These are phyloP conservation scores for Acheta domesticus DNA, from an alignment of 2,888 invertebrate genomes.

Conservation along the genomic window DNA sequence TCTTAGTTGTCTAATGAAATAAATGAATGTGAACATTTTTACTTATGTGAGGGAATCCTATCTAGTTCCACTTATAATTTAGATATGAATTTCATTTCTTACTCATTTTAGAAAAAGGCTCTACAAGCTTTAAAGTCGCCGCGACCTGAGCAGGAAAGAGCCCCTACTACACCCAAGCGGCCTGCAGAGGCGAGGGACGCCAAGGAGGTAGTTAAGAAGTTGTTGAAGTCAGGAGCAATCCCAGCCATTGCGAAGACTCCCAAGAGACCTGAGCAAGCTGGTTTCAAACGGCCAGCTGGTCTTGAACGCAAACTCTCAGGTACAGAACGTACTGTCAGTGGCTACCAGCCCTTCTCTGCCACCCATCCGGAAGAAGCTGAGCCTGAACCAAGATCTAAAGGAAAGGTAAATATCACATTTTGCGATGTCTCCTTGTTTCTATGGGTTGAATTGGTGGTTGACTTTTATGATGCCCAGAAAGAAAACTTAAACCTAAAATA, in stretches of 20 bases:
- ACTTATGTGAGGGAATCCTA: no score
- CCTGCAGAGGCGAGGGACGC: constrained; percentile 89
- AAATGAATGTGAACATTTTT: no score
- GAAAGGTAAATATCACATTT: constrained; percentile 50
- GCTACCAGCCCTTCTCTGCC: constrained; percentile 89
- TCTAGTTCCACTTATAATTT: not conserved
- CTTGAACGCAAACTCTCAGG: constrained; percentile 75
- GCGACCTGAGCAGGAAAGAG: constrained; percentile 83
- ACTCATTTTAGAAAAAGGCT: constrained; percentile 67
- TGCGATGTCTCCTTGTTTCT: not conserved
- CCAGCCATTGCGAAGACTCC: constrained; percentile 80
- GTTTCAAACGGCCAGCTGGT: constrained; percentile 84
- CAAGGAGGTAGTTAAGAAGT: constrained; percentile 88
- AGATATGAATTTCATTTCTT: constrained; percentile 24
- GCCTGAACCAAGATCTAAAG: constrained; percentile 62
- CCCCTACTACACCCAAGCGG: constrained; percentile 69
- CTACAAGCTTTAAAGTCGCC: constrained; percentile 77
- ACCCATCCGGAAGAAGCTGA: constrained; percentile 69
- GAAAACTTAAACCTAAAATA: no score
- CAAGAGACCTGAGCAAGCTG: constrained; percentile 81
- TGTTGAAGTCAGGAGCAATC: constrained; percentile 91
- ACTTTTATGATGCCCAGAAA: no score
- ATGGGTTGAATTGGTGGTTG: no score
- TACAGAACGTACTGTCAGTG: constrained; percentile 70
- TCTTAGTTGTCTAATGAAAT: no score